Conservation (phyloP, 2,888 invertebrate species). For the Suillia variegata region DNA sequence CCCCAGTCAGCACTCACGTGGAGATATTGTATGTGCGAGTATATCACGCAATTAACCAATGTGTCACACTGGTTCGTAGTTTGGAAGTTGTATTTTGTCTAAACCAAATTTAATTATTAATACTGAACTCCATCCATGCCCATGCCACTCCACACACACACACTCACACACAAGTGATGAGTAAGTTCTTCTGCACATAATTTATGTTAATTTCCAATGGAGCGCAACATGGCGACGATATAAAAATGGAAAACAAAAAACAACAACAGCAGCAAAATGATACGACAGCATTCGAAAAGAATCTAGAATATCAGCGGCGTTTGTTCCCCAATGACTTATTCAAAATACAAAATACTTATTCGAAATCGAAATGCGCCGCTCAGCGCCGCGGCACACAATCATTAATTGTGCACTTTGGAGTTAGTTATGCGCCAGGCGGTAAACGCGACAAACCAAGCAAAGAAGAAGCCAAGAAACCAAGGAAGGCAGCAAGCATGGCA, state of each 20-base stretch:
- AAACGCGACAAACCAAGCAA: no score
- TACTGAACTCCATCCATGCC: neutral
- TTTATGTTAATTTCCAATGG: neutral
- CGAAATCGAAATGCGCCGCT: constrained; percentile 1
- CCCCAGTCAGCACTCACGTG: no score
- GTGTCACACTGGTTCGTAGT: neutral
- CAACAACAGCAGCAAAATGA: neutral
- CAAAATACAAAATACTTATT: neutral
- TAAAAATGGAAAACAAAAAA: neutral
- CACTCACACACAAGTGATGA: neutral
- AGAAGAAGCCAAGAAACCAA: no score
- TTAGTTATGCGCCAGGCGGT: neutral
- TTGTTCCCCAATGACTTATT: neutral
- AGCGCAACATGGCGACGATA: neutral
- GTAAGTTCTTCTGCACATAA: neutral
- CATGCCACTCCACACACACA: neutral
- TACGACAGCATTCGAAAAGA: neutral
- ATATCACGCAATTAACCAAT: constrained; percentile 2
- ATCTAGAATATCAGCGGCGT: neutral
- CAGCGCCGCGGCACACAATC: neutral
- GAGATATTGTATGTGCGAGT: no score
- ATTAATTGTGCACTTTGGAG: constrained; percentile 10
- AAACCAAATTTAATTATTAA: neutral
- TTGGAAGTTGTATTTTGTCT: neutral
- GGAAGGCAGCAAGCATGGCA: no score